These are phyloP conservation scores for Pomacea maculata DNA, from an alignment of 1,140 invertebrate genomes.

Conservation along the genomic window DNA sequence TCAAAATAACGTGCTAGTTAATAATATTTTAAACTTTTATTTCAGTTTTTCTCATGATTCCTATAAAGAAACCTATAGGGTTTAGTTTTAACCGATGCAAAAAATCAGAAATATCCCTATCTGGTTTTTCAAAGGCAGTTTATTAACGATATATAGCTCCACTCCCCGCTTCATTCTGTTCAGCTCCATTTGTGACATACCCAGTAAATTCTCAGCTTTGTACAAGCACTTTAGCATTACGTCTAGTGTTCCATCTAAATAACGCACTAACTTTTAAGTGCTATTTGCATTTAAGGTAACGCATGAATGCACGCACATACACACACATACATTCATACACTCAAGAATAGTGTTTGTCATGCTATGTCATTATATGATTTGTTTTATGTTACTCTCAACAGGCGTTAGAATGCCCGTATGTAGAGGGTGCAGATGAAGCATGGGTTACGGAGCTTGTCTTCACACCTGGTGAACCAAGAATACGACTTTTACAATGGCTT, in stretches of 20 bases:
- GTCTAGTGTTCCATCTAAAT: no score
- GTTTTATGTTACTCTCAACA: constrained; percentile 28
- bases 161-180: not conserved
- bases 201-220: not conserved
- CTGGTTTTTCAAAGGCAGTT: no score
- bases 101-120: no score
- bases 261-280: no score
- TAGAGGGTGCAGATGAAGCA: constrained; percentile 53
- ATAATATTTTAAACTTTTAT: no score
- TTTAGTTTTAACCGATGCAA: no score
- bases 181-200: not conserved
- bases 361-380: no score
- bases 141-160: not conserved
- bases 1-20: no score
- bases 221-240: not conserved
- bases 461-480: constrained; percentile 56
- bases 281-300: not conserved
- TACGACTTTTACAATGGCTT: constrained; percentile 56
- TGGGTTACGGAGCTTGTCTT: constrained; percentile 54
- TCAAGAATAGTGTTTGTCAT: no score
- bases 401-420: constrained; percentile 55
- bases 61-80: no score
- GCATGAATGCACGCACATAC: not conserved
- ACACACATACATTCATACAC: constrained; percentile 5
- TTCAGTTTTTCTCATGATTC: no score